Evolutionary conservation across 2,888 invertebrate genomes (phyloP).

Genomic region (Thymelicus lineola): DNA sequence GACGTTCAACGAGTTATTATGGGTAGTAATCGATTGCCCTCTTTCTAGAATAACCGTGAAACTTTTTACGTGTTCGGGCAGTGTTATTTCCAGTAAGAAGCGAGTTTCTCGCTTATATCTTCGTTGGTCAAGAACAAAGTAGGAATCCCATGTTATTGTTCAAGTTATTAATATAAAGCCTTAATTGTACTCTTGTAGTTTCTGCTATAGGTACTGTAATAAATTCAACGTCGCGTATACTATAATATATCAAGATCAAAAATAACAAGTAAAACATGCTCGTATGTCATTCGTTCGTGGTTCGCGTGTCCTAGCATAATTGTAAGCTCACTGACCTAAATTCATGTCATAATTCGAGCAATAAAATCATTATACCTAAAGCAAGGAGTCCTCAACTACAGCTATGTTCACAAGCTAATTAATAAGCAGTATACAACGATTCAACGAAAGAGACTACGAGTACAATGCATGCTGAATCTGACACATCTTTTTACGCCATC

Average conservation of each 20-base stretch:
- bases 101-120: too few species aligned
- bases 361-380: not conserved
- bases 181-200: too few species aligned
- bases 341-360: not conserved
- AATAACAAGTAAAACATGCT: not conserved
- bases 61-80: too few species aligned
- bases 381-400: not conserved
- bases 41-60: too few species aligned
- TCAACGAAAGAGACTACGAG: slow-evolving; percentile 36
- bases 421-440: slow-evolving; percentile 34
- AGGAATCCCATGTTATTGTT: too few species aligned
- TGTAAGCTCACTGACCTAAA: slow-evolving; percentile 5
- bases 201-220: too few species aligned
- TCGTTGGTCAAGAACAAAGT: too few species aligned
- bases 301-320: slow-evolving; percentile 6
- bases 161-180: too few species aligned
- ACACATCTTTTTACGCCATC: slow-evolving; percentile 57
- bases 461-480: slow-evolving; percentile 48
- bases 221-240: too few species aligned
- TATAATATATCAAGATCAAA: not conserved
- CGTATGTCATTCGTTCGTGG: slow-evolving; percentile 3
- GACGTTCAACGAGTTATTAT: too few species aligned
- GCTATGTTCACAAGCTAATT: slow-evolving; percentile 21
- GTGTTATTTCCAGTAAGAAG: too few species aligned
- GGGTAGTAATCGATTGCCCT: too few species aligned